Evolutionary conservation across 2,113 vertebrate genomes (phyloP).

Genomic region (Cairina moschata): DNA sequence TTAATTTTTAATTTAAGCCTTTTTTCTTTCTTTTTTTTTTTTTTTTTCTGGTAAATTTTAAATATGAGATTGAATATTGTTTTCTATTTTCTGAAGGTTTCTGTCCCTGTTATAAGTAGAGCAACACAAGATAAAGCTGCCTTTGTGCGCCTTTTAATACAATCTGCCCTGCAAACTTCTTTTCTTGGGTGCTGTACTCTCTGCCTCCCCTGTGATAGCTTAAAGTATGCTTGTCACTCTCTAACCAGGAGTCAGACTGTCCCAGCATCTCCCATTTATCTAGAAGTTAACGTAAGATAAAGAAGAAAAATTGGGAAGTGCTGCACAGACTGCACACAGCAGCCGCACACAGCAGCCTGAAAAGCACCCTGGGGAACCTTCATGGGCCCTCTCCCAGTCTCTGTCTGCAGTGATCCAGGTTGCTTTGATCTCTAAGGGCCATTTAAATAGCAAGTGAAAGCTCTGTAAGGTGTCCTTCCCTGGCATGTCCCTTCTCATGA

Average conservation of each 20-base stretch:
- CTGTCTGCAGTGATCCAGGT: background rate
- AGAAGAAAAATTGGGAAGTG: background rate
- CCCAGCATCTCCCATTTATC: background rate
- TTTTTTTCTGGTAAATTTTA: background rate
- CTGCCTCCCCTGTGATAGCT: rapidly evolving
- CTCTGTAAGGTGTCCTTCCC: background rate
- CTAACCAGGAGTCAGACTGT: background rate
- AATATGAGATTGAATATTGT: background rate
- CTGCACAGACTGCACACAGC: background rate
- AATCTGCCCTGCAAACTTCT: background rate
- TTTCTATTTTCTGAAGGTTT: background rate
- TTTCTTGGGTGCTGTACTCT: background rate
- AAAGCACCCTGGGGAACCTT: background rate
- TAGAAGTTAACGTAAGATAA: background rate
- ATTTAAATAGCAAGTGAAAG: background rate
- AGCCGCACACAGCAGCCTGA: background rate
- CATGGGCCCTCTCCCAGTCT: background rate
- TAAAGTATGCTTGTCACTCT: background rate
- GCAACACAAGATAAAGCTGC: background rate
- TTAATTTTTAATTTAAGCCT: background rate
- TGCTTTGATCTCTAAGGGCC: background rate
- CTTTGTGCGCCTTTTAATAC: background rate
- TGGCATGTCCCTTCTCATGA: background rate
- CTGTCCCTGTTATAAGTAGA: background rate
- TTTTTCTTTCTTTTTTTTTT: background rate